These are phyloP conservation scores for Marmota flaviventris DNA, from an alignment of 2,113 vertebrate genomes.

Conservation along the genomic window DNA sequence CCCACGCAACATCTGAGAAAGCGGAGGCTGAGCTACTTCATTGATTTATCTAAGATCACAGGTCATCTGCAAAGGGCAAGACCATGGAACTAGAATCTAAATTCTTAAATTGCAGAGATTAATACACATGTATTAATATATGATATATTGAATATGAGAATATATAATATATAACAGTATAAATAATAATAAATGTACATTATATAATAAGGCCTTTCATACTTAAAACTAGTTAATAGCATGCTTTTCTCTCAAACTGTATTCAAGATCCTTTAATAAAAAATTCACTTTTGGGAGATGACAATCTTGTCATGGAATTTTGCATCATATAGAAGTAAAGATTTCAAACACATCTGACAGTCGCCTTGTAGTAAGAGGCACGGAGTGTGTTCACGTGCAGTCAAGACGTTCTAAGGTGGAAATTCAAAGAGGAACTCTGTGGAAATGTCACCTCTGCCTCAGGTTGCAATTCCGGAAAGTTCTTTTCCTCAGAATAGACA, in stretches of 20 bases:
- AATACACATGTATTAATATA: background rate
- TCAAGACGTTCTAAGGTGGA: constrained; percentile 48
- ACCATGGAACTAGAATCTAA: background rate
- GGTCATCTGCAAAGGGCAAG: background rate
- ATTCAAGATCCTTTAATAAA: background rate
- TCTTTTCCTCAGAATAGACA: background rate
- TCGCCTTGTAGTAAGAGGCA: background rate
- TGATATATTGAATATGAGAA: background rate
- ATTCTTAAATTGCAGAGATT: background rate
- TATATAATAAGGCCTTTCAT: background rate
- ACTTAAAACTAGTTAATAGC: background rate
- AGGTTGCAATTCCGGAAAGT: background rate
- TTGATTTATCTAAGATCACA: background rate
- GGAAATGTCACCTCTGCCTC: background rate
- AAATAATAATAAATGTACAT: background rate
- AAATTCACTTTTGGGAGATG: background rate
- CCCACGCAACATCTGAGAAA: background rate
- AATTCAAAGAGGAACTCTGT: background rate
- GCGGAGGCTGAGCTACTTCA: background rate
- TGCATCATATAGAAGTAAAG: background rate
- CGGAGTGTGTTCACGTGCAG: background rate
- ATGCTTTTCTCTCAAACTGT: background rate
- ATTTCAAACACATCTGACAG: background rate
- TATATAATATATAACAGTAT: background rate
- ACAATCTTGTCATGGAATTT: background rate